Percentiles rank a stretch among this genome's conserved stretches.
phyloP scores from a whole-genome alignment of 1,140 invertebrate genomes.

The Adoxophyes honmai region DNA sequence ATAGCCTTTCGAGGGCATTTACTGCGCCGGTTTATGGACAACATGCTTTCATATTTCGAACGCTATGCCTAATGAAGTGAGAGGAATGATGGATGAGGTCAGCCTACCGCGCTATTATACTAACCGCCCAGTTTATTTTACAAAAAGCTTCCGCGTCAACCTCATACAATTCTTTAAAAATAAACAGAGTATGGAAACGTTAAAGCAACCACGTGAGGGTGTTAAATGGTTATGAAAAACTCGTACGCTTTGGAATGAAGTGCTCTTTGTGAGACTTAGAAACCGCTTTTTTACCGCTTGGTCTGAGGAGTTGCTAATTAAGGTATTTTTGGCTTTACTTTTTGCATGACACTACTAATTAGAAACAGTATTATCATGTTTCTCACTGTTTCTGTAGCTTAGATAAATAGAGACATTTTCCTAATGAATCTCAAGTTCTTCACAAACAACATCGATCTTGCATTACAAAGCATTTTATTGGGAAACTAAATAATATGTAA shows the following conservation, averaged over 20 bases:
- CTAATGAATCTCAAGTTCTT: conserved; percentile 18
- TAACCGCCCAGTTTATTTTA: conserved; percentile 12
- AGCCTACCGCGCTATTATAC: conserved; percentile 25
- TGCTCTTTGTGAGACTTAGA: too few relatives aligned
- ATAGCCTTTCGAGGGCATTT: conserved; percentile 10
- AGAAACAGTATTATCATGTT: too few relatives aligned
- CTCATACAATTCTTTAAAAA: conserved; percentile 21
- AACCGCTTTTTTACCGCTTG: too few relatives aligned
- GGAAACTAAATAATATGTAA: conserved; percentile 42
- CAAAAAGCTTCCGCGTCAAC: conserved; percentile 16
- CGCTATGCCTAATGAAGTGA: conserved; percentile 56
- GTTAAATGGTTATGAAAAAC: too few relatives aligned
- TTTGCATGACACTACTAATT: too few relatives aligned
- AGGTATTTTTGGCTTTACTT: too few relatives aligned
- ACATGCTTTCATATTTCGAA: conserved; percentile 39
- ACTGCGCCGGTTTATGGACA: conserved; percentile 23
- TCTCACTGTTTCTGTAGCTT: too few relatives aligned
- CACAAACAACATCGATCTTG: background rate
- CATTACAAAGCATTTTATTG: conserved; percentile 5
- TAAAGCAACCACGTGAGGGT: too few relatives aligned
- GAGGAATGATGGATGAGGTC: conserved; percentile 58
- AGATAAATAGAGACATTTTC: background rate
- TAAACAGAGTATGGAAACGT: background rate
- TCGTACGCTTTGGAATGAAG: too few relatives aligned
- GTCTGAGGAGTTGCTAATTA: too few relatives aligned